Evolutionary conservation across 1,140 invertebrate genomes (phyloP).

Genomic region (Harlomillsia oculata): DNA sequence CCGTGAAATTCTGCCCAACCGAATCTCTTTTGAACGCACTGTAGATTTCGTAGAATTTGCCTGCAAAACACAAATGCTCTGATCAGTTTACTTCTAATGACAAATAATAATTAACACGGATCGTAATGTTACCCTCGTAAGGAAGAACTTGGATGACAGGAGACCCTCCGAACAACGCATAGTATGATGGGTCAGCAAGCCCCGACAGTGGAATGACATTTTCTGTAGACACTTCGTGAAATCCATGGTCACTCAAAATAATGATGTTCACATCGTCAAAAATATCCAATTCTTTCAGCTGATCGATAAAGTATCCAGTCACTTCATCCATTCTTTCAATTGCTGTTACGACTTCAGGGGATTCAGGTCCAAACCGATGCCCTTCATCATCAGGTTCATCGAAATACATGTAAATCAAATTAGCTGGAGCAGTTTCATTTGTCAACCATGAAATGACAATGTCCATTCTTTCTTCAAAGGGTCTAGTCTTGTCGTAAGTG

Average conservation of each 20-base stretch:
- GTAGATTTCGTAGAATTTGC: conserved; percentile 9
- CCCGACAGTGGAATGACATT: conserved; percentile 38
- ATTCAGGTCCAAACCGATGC: not conserved
- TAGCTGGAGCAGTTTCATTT: conserved; percentile 47
- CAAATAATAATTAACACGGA: not conserved
- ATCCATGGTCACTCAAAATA: not conserved
- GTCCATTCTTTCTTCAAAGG: conserved; percentile 50
- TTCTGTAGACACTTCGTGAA: not conserved
- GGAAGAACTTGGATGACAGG: conserved; percentile 49
- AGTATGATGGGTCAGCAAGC: conserved; percentile 43
- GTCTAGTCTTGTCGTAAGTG: conserved; percentile 41
- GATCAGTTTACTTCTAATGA: not conserved
- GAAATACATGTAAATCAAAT: conserved; percentile 60
- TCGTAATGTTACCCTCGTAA: conserved; percentile 35
- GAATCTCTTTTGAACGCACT: conserved; percentile 41
- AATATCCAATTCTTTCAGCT: not conserved
- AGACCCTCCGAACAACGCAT: conserved; percentile 41
- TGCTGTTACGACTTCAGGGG: not conserved
- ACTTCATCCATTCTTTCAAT: not conserved
- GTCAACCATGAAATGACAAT: conserved; percentile 55
- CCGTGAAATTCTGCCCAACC: conserved; percentile 43
- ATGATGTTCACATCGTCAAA: not conserved
- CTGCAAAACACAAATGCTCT: not conserved
- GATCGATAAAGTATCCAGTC: not conserved
- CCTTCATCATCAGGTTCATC: conserved; percentile 53